Percentiles rank a stretch among this genome's conserved stretches.
These are phyloP conservation scores for Thymallus thymallus DNA, from an alignment of 2,113 vertebrate genomes.

Conservation along the genomic window DNA sequence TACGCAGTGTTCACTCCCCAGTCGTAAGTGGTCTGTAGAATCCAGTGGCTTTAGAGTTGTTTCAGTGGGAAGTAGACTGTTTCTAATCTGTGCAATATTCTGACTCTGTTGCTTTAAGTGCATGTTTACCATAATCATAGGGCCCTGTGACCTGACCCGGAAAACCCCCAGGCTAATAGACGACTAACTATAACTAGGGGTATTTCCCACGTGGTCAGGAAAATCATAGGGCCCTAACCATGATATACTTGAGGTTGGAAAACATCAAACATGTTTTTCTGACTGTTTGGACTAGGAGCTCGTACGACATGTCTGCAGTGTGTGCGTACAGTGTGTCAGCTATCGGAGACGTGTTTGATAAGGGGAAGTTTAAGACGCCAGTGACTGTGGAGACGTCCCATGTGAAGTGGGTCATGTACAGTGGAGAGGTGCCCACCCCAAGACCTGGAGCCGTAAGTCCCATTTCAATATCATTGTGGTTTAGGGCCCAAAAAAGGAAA, in stretches of 20 bases:
- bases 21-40: slow-evolving; percentile 62
- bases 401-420: slow-evolving; percentile 72
- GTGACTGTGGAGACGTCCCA: slow-evolving; percentile 62
- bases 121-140: background rate
- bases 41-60: background rate
- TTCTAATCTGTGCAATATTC: background rate
- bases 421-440: slow-evolving; percentile 71
- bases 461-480: background rate
- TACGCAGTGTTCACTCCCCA: slow-evolving; percentile 76
- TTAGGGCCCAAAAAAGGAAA: background rate
- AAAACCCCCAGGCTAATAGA: too few species aligned
- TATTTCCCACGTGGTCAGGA: background rate
- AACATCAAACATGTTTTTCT: background rate
- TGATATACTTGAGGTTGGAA: too few species aligned
- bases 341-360: slow-evolving; percentile 68
- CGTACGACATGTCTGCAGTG: slow-evolving; percentile 67
- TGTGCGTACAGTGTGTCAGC: slow-evolving; percentile 62
- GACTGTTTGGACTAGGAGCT: slow-evolving; percentile 52
- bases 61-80: background rate
- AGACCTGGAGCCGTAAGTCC: slow-evolving; percentile 76
- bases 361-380: slow-evolving; percentile 74
- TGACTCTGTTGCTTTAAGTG: background rate
- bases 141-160: background rate
- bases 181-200: background rate
- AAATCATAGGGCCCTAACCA: too few species aligned